phyloP scores from a whole-genome alignment of 2,888 invertebrate species.

The Callinectes sapidus region DNA sequence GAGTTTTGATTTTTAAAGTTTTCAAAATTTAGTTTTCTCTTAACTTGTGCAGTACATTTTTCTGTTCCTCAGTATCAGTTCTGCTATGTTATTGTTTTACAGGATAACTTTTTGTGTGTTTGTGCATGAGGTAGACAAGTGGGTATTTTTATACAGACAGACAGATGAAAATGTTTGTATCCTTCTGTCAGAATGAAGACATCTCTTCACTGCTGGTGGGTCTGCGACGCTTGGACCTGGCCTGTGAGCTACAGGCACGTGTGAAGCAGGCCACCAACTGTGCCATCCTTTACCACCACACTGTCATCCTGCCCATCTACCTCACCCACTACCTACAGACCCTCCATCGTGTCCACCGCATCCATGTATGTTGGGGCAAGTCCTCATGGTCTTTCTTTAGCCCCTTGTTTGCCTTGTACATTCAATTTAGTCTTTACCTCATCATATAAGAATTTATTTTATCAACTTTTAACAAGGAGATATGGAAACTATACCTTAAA shows the following conservation, averaged over 20 bases:
- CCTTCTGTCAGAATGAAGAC: conserved; percentile 68
- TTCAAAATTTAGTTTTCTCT: too few relatives aligned
- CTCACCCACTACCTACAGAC: conserved; percentile 57
- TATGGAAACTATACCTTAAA: neutral
- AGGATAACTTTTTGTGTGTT: neutral
- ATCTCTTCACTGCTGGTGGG: conserved; percentile 61
- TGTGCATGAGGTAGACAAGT: neutral
- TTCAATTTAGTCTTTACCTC: neutral
- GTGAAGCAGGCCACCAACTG: conserved; percentile 68
- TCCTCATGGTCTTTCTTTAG: neutral
- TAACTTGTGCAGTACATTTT: too few relatives aligned
- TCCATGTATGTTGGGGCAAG: conserved; percentile 58
- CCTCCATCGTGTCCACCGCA: conserved; percentile 46
- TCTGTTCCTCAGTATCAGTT: too few relatives aligned
- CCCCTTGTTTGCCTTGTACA: neutral
- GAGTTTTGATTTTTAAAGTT: too few relatives aligned
- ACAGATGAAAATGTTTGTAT: neutral
- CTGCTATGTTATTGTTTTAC: too few relatives aligned
- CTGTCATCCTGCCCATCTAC: conserved; percentile 64
- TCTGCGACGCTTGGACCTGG: conserved; percentile 71
- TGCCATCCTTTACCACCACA: conserved; percentile 66
- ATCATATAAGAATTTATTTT: neutral
- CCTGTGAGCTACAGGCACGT: conserved; percentile 65
- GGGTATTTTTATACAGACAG: neutral
- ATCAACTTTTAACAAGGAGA: neutral